These are phyloP conservation scores for Prochilodus magdalenae DNA, from an alignment of 2,113 vertebrate genomes.

Conservation along the genomic window DNA sequence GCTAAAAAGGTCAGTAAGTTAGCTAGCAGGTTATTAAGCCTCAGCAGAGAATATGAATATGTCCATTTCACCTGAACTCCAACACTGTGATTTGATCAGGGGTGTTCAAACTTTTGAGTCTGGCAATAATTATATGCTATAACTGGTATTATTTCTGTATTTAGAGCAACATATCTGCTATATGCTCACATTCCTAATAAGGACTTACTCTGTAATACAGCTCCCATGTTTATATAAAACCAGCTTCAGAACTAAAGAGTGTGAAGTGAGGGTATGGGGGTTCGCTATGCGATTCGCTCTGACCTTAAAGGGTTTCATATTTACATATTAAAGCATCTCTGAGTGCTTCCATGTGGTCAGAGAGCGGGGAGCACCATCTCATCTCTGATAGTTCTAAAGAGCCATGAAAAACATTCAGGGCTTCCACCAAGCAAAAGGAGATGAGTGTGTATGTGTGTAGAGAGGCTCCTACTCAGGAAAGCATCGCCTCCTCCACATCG, in stretches of 20 bases:
- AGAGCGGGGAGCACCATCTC: constrained; percentile 44
- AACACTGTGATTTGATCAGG: no score
- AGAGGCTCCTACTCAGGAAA: constrained; percentile 16
- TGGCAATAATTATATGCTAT: no score
- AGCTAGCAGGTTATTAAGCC: no score
- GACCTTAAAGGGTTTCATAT: constrained; percentile 18
- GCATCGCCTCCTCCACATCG: background rate
- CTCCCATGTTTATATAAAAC: background rate
- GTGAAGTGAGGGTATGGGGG: background rate
- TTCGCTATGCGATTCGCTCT: constrained; percentile 26
- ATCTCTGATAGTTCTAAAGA: constrained; percentile 46
- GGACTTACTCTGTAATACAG: no score
- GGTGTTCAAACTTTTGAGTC: no score
- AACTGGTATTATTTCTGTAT: no score
- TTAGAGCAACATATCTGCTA: no score
- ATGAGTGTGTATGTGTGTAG: background rate
- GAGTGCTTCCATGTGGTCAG: constrained; percentile 41
- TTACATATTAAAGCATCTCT: constrained; percentile 49
- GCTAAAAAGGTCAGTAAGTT: no score
- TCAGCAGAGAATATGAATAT: no score
- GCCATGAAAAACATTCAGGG: constrained; percentile 14
- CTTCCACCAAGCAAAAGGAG: constrained; percentile 5
- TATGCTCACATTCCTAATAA: no score
- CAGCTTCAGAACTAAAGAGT: constrained; percentile 3
- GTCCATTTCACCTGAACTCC: no score